A percentile compares a stretch with the other conserved stretches of the same genome.
Conservation (phyloP, 2,113 vertebrate species). For the Myotis davidii region DNA sequence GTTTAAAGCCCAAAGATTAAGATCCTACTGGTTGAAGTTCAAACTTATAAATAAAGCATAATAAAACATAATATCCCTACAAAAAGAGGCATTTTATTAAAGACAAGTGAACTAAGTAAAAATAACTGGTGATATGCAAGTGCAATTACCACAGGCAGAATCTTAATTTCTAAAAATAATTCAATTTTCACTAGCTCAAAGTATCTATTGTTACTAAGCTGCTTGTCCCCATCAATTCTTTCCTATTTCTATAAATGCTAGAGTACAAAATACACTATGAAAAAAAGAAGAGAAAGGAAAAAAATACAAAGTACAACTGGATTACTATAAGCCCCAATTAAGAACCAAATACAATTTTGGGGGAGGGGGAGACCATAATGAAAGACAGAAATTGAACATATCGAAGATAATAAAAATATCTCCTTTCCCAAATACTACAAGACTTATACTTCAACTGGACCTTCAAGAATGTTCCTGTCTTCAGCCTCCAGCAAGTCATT, state of each 20-base stretch:
- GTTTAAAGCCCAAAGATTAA: background rate
- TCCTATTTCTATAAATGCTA: slow-evolving; percentile 24
- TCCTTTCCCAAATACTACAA: slow-evolving; percentile 34
- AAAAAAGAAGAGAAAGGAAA: background rate
- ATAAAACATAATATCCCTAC: background rate
- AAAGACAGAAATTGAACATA: slow-evolving; percentile 33
- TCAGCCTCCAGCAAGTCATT: slow-evolving; percentile 33
- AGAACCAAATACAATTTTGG: background rate
- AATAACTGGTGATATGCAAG: background rate
- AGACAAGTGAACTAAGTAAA: slow-evolving; percentile 29
- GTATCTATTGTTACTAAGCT: slow-evolving; percentile 29
- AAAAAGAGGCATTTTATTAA: slow-evolving; percentile 25
- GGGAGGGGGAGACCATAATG: background rate
- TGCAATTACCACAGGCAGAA: background rate
- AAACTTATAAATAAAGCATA: background rate
- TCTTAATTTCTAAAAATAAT: slow-evolving; percentile 11
- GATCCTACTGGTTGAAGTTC: slow-evolving; percentile 1
- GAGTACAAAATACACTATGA: background rate
- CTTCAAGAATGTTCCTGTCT: slow-evolving; percentile 47
- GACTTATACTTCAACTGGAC: slow-evolving; percentile 35
- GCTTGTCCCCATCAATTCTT: background rate
- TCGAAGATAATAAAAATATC: slow-evolving; percentile 20
- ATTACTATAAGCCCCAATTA: background rate
- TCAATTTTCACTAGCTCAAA: background rate
- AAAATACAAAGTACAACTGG: background rate